Base-by-base conservation (phyloP, 2,797 vertebrate genomes). In the Cirrhinus mrigala region DNA sequence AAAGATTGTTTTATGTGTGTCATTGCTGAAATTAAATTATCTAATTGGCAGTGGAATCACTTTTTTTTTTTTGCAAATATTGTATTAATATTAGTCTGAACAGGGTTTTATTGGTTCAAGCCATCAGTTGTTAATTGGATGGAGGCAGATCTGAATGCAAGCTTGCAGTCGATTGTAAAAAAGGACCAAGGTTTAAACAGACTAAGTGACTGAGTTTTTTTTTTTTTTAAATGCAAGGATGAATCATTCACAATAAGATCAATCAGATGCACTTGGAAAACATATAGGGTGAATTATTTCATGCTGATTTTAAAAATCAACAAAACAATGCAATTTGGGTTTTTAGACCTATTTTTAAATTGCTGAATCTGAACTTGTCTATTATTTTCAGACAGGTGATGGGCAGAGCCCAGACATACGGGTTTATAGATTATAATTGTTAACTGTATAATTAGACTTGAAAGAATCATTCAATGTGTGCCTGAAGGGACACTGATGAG, bases 381-480 rank as follows among this genome's bases (percentile, higher is more conserved):
- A 56, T 85, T 69, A 84, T 71, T 27, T 66, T 27, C 12, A 50
- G n/a, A 70, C 33, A 48, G 44, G 54, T n/a, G 46, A 83, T 83
- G n/a, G 62, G 74, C 8, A 48, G 58, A 58, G 48, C 71, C 29
- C 66, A 81, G 27, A 70, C 52, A 54, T 29, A 29, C 9, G 27
- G 40, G 74, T 78, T 75, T 27, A 58, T 50, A 77, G 71, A 86
- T 48, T 70, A 70, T 77, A 77, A 86, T 69, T 70, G 68, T 77
- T 60, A 75, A 33, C 8, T 60, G 68, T 74, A 82, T 62, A 81
- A 80, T 86, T 86, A 79, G 56, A 83, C 18, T 18, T 84, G 50
- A 85, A 83, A 81, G 83, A 46, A 76, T 83, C 79, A 78, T 58
- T 76, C 84, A 62, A 27, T 86, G 14, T 81, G 6, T 15, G 85